A percentile compares a stretch with the other conserved stretches of the same genome.
phyloP scores from a whole-genome alignment of 2,113 vertebrate genomes.

The Campylomormyrus tamandua region DNA sequence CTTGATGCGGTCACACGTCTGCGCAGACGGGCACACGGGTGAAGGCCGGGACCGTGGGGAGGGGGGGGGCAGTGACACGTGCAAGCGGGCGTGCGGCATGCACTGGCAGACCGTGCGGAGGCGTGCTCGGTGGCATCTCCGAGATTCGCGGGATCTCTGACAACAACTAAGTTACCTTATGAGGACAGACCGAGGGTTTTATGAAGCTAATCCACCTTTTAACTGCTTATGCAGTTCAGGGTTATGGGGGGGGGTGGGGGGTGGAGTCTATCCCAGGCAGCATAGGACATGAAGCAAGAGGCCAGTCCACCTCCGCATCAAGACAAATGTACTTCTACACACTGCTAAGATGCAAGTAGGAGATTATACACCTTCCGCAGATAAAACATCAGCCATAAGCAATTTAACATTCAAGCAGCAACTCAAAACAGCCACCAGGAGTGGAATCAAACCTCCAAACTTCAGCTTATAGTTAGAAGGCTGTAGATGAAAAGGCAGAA shows the following conservation, averaged over 20 bases:
- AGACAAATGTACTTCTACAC: not conserved
- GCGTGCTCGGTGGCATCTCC: not conserved
- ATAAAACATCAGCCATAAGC: not conserved
- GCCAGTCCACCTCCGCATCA: not conserved
- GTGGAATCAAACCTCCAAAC: not conserved
- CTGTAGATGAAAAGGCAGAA: not conserved
- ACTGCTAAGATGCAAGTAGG: not conserved
- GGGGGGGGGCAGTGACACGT: not conserved
- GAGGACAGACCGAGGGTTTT: not conserved
- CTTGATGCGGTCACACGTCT: constrained; percentile 98
- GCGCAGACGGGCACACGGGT: not conserved
- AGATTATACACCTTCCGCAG: not conserved
- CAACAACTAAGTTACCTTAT: not conserved
- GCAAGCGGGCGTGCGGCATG: not conserved
- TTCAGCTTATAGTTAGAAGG: not conserved
- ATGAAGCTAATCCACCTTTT: not conserved
- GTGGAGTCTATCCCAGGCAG: not conserved
- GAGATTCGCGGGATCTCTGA: too few species aligned
- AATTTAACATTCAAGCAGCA: not conserved
- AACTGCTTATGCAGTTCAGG: not conserved
- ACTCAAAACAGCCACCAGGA: not conserved
- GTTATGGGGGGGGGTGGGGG: not conserved
- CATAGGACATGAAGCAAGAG: not conserved
- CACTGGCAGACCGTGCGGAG: not conserved
- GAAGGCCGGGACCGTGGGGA: not conserved